Base-by-base conservation (phyloP, 1,140 invertebrate genomes). In the Drosophila equinoxialis region DNA sequence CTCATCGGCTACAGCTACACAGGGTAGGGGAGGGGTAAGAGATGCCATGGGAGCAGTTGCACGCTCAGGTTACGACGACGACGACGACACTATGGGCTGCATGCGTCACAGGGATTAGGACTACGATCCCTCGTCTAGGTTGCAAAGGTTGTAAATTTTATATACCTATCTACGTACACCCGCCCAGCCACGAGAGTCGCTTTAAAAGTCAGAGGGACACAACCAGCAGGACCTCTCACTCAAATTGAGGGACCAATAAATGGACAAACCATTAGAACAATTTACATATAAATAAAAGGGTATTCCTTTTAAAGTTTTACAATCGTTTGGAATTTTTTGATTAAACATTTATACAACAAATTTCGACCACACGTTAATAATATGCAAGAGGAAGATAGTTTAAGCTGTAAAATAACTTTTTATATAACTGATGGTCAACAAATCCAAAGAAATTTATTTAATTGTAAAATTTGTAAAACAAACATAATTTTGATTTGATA, bases 31-130 rank as follows among this genome's bases (percentile, higher is more conserved):
- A 59, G 37, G 37, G 37, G 30, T 41, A 57, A 60, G 76, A 51
- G 39, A 51, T n/a, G 37, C 33, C 41, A 65, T 68, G 59, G 41
- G 33, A 35, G 37, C 39, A 26, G 39, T 62, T 37, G 17, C 59
- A 30, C 35, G n/a, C 45, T 26, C 48, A 54, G n/a, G 26, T 51
- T 51, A 33, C 62, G 26, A 39, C 37, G 10, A 39, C n/a, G n/a
- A 33, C 62, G 26, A 39, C 37, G 11, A 39, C 37, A 51, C 45
- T 51, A 17, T 30, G 26, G 10, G 76, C 61, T 65, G 68, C 72
- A 79, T 76, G 76, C 76, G 73, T 79, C 76, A 79, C 68, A 72
- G 68, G 73, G 76, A 79, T 59, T 37, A 59, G 57, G 57, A 37
- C 33, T 79, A 8, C 20, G 60, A 45, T 23, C 13, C 41, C 62